Evolutionary conservation across 53 echinoderm and acorn worm genomes (phyloP), one percentile per base, ranked within the genome.

Genomic region (Paracentrotus lividus): DNA sequence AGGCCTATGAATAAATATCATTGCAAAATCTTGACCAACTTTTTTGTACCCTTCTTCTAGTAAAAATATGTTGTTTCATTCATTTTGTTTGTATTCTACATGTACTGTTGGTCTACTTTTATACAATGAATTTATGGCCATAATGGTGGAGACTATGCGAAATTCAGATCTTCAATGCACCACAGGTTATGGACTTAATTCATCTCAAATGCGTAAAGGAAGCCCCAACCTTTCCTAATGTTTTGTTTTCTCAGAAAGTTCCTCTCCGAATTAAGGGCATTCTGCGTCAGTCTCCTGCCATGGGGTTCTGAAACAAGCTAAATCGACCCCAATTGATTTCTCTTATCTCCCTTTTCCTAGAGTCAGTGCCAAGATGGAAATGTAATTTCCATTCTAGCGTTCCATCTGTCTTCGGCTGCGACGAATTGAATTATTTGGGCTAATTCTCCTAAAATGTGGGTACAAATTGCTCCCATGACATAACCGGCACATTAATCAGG

Each of bases 381-480:
- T 78, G 77, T 59, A 92, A 78, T 92, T 78, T 78, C 78, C 92
- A 92, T 42, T n/a, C 54, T 36, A 23, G 38, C 44, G 53, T 66
- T 64, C 43, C 24, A 81, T 92, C 92, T 92, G 92, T 92, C 92
- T 92, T 92, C 92, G 59, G 92, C 92, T 78, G 40, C 57, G 20
- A 58, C 58, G 92, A 92, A 78, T 92, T 92, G 33, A 72, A 91
- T 91, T 91, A 92, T 72, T 72, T 49, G 36, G 59, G 81, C 56
- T 78, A 92, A 78, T 78, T 78, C 61, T 57, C 38, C 38, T 32
- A 33, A 92, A 92, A 92, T 92, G 81, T 38, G 81, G n/a, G 92
- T 92, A 92, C 92, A 92, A 92, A 92, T 92, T 78, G 92, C 92
- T 78, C 92, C 61, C 92, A 53, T 92, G 59, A 59, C n/a, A 42